Evolutionary conservation across 2,888 invertebrate genomes (phyloP).

Genomic region (Drosophila pseudotakahashii): DNA sequence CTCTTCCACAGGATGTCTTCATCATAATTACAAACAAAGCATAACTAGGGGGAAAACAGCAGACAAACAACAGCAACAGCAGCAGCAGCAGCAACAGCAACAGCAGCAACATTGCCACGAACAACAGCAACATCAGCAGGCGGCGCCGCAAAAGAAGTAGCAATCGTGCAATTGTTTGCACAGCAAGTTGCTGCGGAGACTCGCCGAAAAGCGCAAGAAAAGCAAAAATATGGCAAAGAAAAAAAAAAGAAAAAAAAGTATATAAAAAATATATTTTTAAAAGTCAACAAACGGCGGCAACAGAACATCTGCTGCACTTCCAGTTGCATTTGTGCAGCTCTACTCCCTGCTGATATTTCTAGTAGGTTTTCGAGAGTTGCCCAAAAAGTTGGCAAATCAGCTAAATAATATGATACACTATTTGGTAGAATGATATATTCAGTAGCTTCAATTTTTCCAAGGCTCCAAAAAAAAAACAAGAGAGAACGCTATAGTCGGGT

Average conservation of each 20-base stretch:
- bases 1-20: conserved; percentile 47
- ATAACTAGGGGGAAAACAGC: conserved; percentile 57
- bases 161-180: conserved; percentile 57
- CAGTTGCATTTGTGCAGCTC: neutral
- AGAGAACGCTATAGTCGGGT: no score
- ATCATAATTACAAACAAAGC: conserved; percentile 71
- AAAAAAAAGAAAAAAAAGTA: conserved; percentile 1
- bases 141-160: conserved; percentile 10
- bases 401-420: no score
- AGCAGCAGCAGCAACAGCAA: neutral
- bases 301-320: conserved; percentile 18
- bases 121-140: conserved; percentile 12
- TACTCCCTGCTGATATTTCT: neutral
- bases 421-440: no score
- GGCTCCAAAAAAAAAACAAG: neutral
- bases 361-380: no score
- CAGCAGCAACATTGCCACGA: conserved; percentile 1
- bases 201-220: conserved; percentile 34
- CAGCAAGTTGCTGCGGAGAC: conserved; percentile 53
- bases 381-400: no score
- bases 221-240: neutral
- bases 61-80: conserved; percentile 41
- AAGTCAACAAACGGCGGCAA: conserved; percentile 49
- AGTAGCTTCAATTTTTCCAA: no score
- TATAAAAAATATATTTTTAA: conserved; percentile 4